Conservation (phyloP, 2,797 vertebrate genomes). For the Acrossocheilus wenchowensis region DNA sequence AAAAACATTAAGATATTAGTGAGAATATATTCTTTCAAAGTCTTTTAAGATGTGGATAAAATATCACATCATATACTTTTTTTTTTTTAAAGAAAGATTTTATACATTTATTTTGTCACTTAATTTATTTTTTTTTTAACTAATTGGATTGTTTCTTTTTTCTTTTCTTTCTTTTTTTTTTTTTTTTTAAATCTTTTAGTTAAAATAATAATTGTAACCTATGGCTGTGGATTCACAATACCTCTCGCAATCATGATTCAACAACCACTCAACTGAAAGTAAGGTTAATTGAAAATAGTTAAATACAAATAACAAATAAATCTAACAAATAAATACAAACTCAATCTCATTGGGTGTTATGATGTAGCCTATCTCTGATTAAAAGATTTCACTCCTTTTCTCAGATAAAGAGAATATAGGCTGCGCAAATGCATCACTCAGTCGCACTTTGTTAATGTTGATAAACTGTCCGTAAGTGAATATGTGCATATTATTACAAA, state of each 20-base stretch:
- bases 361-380: not conserved
- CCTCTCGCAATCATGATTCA: not conserved
- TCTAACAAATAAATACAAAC: not conserved
- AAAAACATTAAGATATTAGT: not conserved
- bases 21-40: too few species aligned
- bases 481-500: not conserved
- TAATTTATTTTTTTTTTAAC: not conserved
- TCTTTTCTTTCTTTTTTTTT: fast-evolving
- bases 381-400: not conserved
- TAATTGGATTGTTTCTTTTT: not conserved
- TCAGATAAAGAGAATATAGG: not conserved
- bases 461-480: not conserved
- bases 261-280: not conserved
- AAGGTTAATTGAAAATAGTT: not conserved
- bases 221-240: not conserved
- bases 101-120: not conserved
- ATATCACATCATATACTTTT: not conserved
- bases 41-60: too few species aligned
- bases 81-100: too few species aligned
- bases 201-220: not conserved
- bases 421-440: not conserved
- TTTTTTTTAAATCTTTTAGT: not conserved
- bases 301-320: not conserved
- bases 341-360: not conserved
- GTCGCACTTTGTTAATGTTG: not conserved